Evolutionary conservation across 2,797 vertebrate genomes (phyloP).

Genomic region (Scyliorhinus canicula): DNA sequence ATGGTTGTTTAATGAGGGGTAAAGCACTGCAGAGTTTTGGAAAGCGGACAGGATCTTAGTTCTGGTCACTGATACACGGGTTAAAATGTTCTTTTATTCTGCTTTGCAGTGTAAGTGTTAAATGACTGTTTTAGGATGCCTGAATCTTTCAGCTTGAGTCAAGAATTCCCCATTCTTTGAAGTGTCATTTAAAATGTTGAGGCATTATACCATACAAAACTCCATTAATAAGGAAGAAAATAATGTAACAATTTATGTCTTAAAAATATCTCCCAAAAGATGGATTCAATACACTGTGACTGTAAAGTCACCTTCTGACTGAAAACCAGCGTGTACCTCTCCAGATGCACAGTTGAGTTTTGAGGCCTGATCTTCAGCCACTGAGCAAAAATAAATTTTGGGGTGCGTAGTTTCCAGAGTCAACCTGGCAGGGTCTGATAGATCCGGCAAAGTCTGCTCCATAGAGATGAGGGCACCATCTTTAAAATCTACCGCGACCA

Average conservation of each 20-base stretch:
- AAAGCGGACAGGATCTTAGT: neutral
- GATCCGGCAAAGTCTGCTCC: no score
- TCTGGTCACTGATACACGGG: neutral
- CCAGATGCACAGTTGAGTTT: no score
- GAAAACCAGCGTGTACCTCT: no score
- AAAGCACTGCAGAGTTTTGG: neutral
- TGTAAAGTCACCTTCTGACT: no score
- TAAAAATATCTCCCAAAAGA: neutral
- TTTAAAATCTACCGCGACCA: no score
- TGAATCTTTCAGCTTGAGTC: neutral
- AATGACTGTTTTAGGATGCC: neutral
- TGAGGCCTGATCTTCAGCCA: no score
- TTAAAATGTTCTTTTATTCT: neutral
- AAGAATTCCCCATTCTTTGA: neutral
- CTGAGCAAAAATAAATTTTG: no score
- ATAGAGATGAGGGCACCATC: no score
- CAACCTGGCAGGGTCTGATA: no score
- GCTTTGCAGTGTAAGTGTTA: neutral
- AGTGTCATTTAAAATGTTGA: neutral
- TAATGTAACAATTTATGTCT: neutral
- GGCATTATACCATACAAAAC: neutral
- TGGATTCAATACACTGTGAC: neutral
- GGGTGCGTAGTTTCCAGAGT: no score
- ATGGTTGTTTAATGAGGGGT: neutral
- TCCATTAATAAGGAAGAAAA: neutral